These are phyloP conservation scores for Lepidurus arcticus DNA, from an alignment of 1,140 invertebrate genomes.

Conservation along the genomic window DNA sequence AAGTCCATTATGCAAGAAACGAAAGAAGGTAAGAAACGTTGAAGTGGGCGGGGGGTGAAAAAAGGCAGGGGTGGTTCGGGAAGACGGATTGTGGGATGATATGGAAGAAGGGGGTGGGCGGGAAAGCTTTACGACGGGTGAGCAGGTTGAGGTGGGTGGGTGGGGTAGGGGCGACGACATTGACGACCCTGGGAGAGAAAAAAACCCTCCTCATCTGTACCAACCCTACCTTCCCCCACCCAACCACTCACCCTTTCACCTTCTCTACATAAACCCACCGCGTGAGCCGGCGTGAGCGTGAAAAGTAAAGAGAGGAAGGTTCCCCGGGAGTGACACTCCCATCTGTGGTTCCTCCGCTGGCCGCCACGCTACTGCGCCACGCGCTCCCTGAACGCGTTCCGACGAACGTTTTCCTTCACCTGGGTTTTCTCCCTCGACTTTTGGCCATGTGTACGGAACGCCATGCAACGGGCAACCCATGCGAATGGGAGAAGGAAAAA, in stretches of 20 bases:
- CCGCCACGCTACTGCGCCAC: background rate
- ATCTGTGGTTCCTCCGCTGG: background rate
- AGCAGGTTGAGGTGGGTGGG: background rate
- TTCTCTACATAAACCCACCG: slow-evolving; percentile 23
- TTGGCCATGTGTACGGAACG: background rate
- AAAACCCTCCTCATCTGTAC: slow-evolving; percentile 14
- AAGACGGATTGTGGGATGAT: slow-evolving; percentile 18
- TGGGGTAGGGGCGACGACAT: slow-evolving; percentile 10
- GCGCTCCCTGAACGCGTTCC: too few relatives aligned
- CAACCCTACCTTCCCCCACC: slow-evolving; percentile 8
- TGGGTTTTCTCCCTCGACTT: background rate
- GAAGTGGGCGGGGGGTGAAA: background rate
- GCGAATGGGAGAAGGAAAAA: too few relatives aligned
- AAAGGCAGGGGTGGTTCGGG: background rate
- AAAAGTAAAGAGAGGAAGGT: background rate
- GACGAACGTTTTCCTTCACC: background rate
- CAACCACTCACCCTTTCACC: background rate
- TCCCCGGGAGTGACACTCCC: background rate
- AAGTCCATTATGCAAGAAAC: background rate
- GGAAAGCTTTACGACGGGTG: background rate
- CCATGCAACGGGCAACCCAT: too few relatives aligned
- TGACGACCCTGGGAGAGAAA: slow-evolving; percentile 25
- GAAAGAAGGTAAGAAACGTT: background rate
- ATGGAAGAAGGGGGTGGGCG: background rate
- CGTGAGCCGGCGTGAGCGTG: background rate